Evolutionary conservation across 2,888 invertebrate genomes (phyloP).

Genomic region (Scelioninae gen. 1): DNA sequence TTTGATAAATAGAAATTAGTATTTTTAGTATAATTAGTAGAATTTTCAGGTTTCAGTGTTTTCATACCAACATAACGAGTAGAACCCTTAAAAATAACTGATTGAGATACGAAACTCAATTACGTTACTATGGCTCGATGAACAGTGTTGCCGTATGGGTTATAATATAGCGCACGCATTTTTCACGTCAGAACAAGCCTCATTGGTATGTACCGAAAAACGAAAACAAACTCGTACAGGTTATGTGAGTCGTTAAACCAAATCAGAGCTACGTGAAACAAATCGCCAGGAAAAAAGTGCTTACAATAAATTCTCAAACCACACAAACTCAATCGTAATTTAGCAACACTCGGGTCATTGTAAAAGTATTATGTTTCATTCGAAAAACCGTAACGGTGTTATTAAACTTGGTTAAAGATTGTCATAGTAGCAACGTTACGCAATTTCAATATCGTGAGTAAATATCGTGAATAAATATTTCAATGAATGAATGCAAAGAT

Average conservation of each 20-base stretch:
- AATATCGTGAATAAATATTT: slow-evolving; percentile 6
- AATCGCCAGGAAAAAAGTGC: not conserved
- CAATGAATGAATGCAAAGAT: slow-evolving; percentile 11
- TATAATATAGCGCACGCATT: too few species aligned
- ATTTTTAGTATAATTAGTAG: too few species aligned
- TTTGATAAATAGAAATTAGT: too few species aligned
- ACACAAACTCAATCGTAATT: not conserved
- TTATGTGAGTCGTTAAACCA: slow-evolving; percentile 13
- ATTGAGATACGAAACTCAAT: too few species aligned
- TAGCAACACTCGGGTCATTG: not conserved
- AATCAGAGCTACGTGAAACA: not conserved
- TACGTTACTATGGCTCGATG: too few species aligned
- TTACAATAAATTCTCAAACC: not conserved
- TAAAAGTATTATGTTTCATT: not conserved
- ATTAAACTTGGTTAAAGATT: slow-evolving; percentile 3
- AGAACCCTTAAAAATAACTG: too few species aligned
- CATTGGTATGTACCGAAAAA: slow-evolving; percentile 4
- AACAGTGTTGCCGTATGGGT: too few species aligned
- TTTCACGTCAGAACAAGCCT: too few species aligned
- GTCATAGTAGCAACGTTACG: not conserved
- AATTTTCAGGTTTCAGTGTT: too few species aligned
- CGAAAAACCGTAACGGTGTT: not conserved
- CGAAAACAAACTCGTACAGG: slow-evolving; percentile 49
- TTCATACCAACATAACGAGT: too few species aligned
- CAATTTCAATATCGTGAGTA: slow-evolving; percentile 21